Evolutionary conservation across 2,113 vertebrate genomes (phyloP).

Genomic region (Mastomys coucha): DNA sequence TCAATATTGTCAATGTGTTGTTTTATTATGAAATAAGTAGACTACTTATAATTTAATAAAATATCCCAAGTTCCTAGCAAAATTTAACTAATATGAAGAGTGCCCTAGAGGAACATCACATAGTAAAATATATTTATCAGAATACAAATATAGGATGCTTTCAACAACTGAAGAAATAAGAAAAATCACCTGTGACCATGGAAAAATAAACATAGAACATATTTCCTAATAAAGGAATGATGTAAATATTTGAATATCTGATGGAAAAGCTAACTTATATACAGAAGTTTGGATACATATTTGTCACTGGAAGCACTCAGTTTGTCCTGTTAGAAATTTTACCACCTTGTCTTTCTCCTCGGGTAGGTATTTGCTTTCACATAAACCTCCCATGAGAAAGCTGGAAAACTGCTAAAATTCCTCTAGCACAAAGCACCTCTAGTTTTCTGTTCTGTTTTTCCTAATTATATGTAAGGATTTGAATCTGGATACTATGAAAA

Average conservation of each 20-base stretch:
- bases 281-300: background rate
- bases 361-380: background rate
- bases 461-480: background rate
- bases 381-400: background rate
- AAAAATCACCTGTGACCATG: background rate
- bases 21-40: background rate
- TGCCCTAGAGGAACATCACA: rapidly evolving
- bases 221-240: background rate
- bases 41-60: background rate
- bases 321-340: background rate
- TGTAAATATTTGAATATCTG: background rate
- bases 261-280: background rate
- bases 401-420: background rate
- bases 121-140: background rate
- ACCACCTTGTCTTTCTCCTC: background rate
- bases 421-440: no score
- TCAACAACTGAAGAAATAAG: background rate
- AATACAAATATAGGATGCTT: background rate
- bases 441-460: background rate
- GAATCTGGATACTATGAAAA: background rate
- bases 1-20: background rate
- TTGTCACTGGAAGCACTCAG: background rate
- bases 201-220: background rate
- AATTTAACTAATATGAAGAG: background rate
- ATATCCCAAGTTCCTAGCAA: background rate